Evolutionary conservation across 2,888 invertebrate genomes (phyloP).

Genomic region (Pristionchus fissidentatus): DNA sequence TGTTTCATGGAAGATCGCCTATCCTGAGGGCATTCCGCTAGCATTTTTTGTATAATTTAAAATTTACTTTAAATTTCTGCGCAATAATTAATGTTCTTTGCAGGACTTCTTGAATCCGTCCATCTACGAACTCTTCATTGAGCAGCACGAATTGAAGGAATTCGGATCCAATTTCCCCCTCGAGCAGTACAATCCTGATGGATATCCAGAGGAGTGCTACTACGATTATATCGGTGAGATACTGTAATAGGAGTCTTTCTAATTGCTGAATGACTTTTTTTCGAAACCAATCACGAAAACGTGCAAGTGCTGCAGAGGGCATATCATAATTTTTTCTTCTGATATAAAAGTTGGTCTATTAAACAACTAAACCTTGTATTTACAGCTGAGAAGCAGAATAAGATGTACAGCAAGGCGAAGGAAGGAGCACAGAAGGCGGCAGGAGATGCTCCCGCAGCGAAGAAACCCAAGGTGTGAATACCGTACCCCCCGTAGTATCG

Average conservation of each 20-base stretch:
- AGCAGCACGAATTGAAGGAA: slow-evolving; percentile 56
- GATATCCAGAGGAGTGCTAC: slow-evolving; percentile 60
- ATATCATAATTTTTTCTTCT: too few relatives aligned
- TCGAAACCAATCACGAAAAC: too few relatives aligned
- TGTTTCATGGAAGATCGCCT: too few relatives aligned
- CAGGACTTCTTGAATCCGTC: slow-evolving; percentile 61
- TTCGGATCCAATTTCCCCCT: slow-evolving; percentile 58
- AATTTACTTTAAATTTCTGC: too few relatives aligned
- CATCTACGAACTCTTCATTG: slow-evolving; percentile 63
- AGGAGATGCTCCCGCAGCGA: background rate
- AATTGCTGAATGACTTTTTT: background rate
- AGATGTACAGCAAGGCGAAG: background rate
- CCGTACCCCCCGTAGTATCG: too few relatives aligned
- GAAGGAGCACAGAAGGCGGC: slow-evolving; percentile 7
- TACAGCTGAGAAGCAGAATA: background rate
- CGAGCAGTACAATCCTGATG: slow-evolving; percentile 59
- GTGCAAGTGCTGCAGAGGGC: too few relatives aligned
- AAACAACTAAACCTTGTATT: background rate
- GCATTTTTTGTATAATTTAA: background rate
- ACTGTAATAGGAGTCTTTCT: background rate
- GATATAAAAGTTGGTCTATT: too few relatives aligned
- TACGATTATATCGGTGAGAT: slow-evolving; percentile 52
- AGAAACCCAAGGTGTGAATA: slow-evolving; percentile 14
- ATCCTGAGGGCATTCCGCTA: background rate
- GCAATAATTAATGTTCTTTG: background rate